phyloP scores from a whole-genome alignment of 2,888 invertebrate genomes.

The Chromoteleia sp. region DNA sequence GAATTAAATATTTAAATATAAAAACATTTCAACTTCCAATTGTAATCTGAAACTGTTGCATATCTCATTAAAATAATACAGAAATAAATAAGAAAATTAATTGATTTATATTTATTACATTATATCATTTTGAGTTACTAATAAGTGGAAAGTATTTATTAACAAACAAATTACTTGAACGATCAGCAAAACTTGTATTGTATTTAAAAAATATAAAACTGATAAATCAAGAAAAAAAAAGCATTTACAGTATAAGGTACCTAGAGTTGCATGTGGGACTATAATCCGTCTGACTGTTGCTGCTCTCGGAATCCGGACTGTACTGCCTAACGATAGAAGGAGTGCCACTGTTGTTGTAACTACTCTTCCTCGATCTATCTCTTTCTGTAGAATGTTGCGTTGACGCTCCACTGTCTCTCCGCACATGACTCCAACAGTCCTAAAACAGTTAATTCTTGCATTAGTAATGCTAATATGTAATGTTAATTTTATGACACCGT shows the following conservation, averaged over 20 bases:
- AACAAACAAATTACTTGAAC: not conserved
- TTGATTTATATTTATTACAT: no score
- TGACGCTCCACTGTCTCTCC: slow-evolving; percentile 91
- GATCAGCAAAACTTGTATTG: slow-evolving; percentile 7
- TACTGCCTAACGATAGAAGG: slow-evolving; percentile 80
- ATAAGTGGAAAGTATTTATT: not conserved
- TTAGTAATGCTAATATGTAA: slow-evolving; percentile 51
- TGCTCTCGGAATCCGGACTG: slow-evolving; percentile 82
- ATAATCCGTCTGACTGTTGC: slow-evolving; percentile 82
- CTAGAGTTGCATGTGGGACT: slow-evolving; percentile 83
- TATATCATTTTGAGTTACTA: no score
- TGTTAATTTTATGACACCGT: slow-evolving; percentile 44
- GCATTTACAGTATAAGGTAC: slow-evolving; percentile 70
- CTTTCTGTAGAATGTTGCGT: slow-evolving; percentile 88
- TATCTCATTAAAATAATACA: no score
- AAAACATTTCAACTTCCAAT: no score
- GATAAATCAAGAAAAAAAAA: slow-evolving; percentile 35
- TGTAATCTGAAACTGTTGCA: no score
- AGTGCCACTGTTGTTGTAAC: slow-evolving; percentile 79
- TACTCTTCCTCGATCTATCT: slow-evolving; percentile 80
- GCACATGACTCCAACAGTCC: slow-evolving; percentile 84
- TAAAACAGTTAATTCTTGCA: slow-evolving; percentile 68
- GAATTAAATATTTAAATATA: no score
- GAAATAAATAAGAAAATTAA: no score
- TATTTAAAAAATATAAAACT: not conserved